Evolutionary conservation across 1,140 invertebrate species (phyloP).

Genomic region (Cataglyphis hispanica): DNA sequence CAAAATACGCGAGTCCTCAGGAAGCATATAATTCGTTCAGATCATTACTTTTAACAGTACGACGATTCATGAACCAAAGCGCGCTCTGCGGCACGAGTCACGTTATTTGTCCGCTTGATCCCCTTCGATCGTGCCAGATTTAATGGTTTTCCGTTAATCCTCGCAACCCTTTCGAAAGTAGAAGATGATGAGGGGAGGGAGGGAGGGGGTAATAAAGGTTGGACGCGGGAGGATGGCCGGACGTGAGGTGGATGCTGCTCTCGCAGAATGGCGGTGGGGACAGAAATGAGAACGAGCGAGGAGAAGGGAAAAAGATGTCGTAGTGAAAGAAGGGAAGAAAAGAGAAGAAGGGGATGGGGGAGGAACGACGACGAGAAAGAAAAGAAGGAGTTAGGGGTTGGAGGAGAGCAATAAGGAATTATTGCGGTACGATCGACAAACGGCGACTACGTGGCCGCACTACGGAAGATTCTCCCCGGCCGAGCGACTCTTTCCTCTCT

Average conservation of each 20-base stretch:
- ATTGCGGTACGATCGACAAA: constrained; percentile 87
- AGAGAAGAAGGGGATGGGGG: constrained; percentile 34
- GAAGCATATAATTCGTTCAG: constrained; percentile 25
- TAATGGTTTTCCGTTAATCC: constrained; percentile 74
- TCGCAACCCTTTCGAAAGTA: constrained; percentile 69
- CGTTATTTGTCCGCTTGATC: constrained; percentile 65
- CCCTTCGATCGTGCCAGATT: constrained; percentile 68
- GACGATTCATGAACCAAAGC: constrained; percentile 35
- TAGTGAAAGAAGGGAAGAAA: constrained; percentile 34
- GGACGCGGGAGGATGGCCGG: neutral
- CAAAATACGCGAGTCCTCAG: neutral
- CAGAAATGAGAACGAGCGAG: constrained; percentile 56
- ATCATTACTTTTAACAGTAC: constrained; percentile 49
- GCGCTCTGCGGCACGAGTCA: constrained; percentile 55
- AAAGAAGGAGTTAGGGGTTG: constrained; percentile 78
- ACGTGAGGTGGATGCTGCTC: constrained; percentile 21
- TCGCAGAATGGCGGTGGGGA: constrained; percentile 46
- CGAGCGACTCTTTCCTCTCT: constrained; percentile 60
- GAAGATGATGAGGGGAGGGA: constrained; percentile 60
- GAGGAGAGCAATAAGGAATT: constrained; percentile 87
- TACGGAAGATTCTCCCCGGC: constrained; percentile 79
- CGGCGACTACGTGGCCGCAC: constrained; percentile 85
- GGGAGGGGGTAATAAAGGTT: constrained; percentile 16
- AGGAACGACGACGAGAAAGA: constrained; percentile 63
- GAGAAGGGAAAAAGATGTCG: constrained; percentile 32